Evolutionary conservation across 2,113 vertebrate species (phyloP), one percentile per base, ranked within the genome.

Genomic region (Leuciscus idus): DNA sequence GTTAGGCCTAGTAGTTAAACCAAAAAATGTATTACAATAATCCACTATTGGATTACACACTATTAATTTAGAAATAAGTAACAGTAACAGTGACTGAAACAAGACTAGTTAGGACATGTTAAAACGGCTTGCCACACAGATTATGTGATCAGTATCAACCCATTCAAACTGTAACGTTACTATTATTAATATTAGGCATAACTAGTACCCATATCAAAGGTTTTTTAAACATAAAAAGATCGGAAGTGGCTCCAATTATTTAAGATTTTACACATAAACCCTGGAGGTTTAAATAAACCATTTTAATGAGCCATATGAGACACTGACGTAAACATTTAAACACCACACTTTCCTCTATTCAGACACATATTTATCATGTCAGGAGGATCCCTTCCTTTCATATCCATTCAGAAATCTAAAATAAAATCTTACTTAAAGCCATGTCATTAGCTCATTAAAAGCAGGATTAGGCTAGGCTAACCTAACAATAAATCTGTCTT

Each of bases 401-500:
- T 21, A 57, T 57, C 23, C 23, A 48, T 26, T 26, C 23, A 74
- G 17, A 75, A 43, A 13, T 4, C 1, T 36, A 19, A 13, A n/a
- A n/a, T 73, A 12, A 26, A 48, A 50, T 28, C 12, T 43, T 43
- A 74, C 39, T 26, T 4, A n/a, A 26, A 74, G 5, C 1, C 39
- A 11, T 73, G n/a, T 46, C 4, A 73, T 43, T n/a, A 68, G 39
- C 6, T 73, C 39, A 11, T 11, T 72, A 19, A 39, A 72, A 5
- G 4, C 19, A 10, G 3, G 19, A 39, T 17, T 46, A 62, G 36
- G 6, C 23, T 46, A 62, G 36, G 11, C 23, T 26, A 80, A 62
- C 57, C 36, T 80, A 62, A 46, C 57, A 19, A 28, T 79, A 43
- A 61, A 79, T 43, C 30, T 7, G 30, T 30, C 55, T 82, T 82